phyloP scores from a whole-genome alignment of 2,888 invertebrate genomes.

The Sarcophaga rosellei region DNA sequence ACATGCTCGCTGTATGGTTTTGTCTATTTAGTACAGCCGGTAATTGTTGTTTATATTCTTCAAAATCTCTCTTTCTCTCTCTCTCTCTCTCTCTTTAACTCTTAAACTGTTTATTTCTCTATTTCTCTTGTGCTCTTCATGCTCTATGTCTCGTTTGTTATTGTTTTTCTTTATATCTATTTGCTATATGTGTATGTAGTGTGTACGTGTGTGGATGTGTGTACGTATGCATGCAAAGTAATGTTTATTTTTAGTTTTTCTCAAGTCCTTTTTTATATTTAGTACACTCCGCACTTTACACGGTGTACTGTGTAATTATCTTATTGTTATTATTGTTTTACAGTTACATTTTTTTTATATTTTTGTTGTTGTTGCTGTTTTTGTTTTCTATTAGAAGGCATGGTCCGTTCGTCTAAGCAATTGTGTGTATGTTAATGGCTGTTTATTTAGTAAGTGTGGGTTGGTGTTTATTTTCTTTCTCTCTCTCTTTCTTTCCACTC shows the following conservation, averaged over 20 bases:
- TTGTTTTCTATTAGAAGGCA: neutral
- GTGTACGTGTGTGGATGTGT: neutral
- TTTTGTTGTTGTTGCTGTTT: neutral
- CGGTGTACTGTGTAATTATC: neutral
- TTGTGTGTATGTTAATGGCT: neutral
- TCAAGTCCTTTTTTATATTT: slow-evolving; percentile 54
- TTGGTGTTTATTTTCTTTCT: neutral
- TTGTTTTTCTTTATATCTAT: slow-evolving; percentile 2
- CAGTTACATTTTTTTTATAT: no score
- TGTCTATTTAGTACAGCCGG: slow-evolving; percentile 42
- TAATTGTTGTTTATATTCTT: slow-evolving; percentile 25
- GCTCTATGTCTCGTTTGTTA: neutral
- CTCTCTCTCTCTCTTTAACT: slow-evolving; percentile 4
- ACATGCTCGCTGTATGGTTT: no score
- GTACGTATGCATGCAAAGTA: slow-evolving; percentile 58
- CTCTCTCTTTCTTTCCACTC: neutral
- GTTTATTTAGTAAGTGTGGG: neutral
- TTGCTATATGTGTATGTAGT: neutral
- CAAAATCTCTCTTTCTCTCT: no score
- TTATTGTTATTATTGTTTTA: neutral
- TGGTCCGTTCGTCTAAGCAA: slow-evolving; percentile 18
- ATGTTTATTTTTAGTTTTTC: slow-evolving; percentile 67
- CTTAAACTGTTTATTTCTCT: neutral
- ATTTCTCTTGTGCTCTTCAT: neutral
- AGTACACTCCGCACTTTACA: slow-evolving; percentile 10